Conservation (phyloP, 64 coral and sea anemone species). For the Montipora capricornis region DNA sequence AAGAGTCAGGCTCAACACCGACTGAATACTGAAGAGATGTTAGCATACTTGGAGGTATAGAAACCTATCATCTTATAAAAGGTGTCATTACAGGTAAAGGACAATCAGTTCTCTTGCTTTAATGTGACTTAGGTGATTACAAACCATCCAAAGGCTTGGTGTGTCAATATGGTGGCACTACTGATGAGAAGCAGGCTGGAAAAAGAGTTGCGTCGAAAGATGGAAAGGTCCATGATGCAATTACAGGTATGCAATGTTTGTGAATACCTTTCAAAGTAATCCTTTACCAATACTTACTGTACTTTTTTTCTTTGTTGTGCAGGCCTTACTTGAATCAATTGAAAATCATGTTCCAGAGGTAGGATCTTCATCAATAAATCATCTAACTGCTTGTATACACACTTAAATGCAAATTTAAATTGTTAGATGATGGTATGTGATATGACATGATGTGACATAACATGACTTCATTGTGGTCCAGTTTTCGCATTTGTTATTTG, state of each 20-base stretch:
- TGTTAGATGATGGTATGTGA: no score
- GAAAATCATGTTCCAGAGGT: conserved; percentile 57
- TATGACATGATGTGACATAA: no score
- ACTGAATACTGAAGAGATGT: conserved; percentile 77
- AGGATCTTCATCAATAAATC: not conserved
- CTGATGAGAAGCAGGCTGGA: conserved; percentile 90
- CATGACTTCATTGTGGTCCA: no score
- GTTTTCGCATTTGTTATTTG: no score
- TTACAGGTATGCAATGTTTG: conserved; percentile 57
- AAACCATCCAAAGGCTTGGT: conserved; percentile 72
- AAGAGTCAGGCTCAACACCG: conserved; percentile 76
- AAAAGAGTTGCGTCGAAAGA: conserved; percentile 70
- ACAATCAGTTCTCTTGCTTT: not conserved
- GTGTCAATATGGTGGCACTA: conserved; percentile 75
- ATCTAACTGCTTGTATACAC: not conserved
- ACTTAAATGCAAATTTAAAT: no score
- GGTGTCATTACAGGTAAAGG: no score
- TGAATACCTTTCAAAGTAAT: not conserved
- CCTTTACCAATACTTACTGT: not conserved
- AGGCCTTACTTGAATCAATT: conserved; percentile 61
- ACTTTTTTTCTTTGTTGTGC: not conserved
- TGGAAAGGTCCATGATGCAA: conserved; percentile 96
- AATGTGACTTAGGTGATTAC: conserved; percentile 62
- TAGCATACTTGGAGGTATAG: conserved; percentile 83
- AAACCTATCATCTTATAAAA: not conserved